Conservation (phyloP, 2,888 invertebrate genomes). For the Philereme transversata region DNA sequence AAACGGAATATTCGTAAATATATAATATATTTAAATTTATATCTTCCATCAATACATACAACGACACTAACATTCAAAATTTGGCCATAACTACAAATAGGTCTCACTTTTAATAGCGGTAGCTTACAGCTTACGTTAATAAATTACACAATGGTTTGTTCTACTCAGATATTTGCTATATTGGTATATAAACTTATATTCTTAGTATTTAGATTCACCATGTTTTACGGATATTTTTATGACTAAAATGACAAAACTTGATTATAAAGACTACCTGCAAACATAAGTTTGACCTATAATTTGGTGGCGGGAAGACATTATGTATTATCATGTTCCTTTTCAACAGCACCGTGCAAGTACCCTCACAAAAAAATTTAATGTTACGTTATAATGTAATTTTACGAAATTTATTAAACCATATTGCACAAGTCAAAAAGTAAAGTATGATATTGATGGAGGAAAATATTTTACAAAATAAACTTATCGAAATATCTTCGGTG, state of each 20-base stretch:
- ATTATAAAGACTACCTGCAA: slow-evolving; percentile 34
- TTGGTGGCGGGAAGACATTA: slow-evolving; percentile 73
- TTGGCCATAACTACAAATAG: slow-evolving; percentile 72
- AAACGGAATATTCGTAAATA: slow-evolving; percentile 77
- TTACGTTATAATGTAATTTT: slow-evolving; percentile 15
- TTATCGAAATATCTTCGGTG: slow-evolving; percentile 85
- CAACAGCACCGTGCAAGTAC: slow-evolving; percentile 60
- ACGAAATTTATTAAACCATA: slow-evolving; percentile 50
- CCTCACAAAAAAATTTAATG: slow-evolving; percentile 46
- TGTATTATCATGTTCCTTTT: slow-evolving; percentile 50
- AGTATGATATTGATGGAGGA: slow-evolving; percentile 83
- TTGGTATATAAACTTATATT: slow-evolving; percentile 11
- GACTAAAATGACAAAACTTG: slow-evolving; percentile 17
- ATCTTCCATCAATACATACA: slow-evolving; percentile 85
- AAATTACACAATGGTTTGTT: slow-evolving; percentile 33
- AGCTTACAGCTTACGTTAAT: slow-evolving; percentile 46
- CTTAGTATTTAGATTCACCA: slow-evolving; percentile 11
- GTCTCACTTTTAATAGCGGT: slow-evolving; percentile 71
- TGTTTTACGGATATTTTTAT: slow-evolving; percentile 11
- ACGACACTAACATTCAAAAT: slow-evolving; percentile 76
- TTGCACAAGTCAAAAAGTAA: slow-evolving; percentile 54
- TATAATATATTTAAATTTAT: slow-evolving; percentile 85
- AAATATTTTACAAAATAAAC: slow-evolving; percentile 83
- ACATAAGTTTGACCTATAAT: slow-evolving; percentile 54
- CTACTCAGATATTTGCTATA: slow-evolving; percentile 14